These are phyloP conservation scores for Coleophora flavipennella DNA, from an alignment of 2,888 invertebrate species.

Conservation along the genomic window DNA sequence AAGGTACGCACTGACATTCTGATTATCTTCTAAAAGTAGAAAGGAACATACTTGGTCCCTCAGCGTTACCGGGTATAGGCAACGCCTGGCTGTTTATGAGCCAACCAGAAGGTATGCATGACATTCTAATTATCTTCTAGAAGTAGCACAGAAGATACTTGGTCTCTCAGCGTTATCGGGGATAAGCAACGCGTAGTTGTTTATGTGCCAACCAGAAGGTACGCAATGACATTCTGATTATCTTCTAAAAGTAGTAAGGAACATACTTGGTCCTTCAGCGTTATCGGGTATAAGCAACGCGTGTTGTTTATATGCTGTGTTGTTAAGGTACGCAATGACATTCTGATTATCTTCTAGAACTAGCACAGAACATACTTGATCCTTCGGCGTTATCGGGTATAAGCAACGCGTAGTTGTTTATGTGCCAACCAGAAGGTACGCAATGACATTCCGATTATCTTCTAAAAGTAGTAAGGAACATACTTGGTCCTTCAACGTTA, in stretches of 20 bases:
- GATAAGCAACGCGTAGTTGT: too few relatives aligned
- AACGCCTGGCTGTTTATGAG: constrained; percentile 43
- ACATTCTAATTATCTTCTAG: background rate
- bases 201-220: too few relatives aligned
- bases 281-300: constrained; percentile 48
- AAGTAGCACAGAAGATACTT: too few relatives aligned
- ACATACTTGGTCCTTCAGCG: constrained; percentile 40
- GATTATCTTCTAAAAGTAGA: constrained; percentile 36
- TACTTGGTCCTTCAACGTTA: constrained; percentile 42
- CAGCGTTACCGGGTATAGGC: constrained; percentile 38
- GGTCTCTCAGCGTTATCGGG: too few relatives aligned
- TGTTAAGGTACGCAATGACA: constrained; percentile 32
- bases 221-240: too few relatives aligned
- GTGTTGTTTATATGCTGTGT: constrained; percentile 33
- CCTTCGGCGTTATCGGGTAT: too few relatives aligned
- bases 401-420: too few relatives aligned
- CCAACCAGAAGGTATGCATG: constrained; percentile 35
- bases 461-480: constrained; percentile 27
- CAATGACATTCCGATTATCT: too few relatives aligned
- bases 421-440: too few relatives aligned
- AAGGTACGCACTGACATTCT: too few relatives aligned
- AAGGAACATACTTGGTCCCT: constrained; percentile 38
- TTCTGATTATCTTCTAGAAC: too few relatives aligned
- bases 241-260: constrained; percentile 30
- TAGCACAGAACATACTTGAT: too few relatives aligned